Evolutionary conservation across 1,140 invertebrate species (phyloP).

Genomic region (Telenomus remus): DNA sequence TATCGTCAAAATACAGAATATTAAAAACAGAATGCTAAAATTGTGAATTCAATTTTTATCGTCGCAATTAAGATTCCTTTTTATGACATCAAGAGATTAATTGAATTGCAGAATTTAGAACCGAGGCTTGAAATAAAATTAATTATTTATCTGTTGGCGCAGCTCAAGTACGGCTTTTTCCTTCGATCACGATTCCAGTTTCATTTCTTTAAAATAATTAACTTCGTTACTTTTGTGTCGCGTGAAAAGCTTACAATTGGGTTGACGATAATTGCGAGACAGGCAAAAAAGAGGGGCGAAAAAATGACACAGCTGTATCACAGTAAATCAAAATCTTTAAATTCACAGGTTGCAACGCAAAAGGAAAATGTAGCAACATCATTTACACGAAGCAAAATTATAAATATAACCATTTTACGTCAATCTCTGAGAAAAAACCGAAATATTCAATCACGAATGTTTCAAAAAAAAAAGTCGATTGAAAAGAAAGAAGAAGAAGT

Average conservation of each 20-base stretch:
- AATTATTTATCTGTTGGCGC: neutral
- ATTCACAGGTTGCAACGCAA: neutral
- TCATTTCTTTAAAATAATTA: slow-evolving; percentile 25
- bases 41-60: neutral
- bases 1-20: neutral
- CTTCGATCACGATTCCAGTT: slow-evolving; percentile 21
- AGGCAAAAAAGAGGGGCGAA: neutral
- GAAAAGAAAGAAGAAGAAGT: too few relatives aligned
- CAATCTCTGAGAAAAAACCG: too few relatives aligned
- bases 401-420: too few relatives aligned
- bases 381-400: too few relatives aligned
- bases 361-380: neutral
- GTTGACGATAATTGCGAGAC: slow-evolving; percentile 8
- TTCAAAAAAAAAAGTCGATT: neutral
- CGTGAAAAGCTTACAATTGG: slow-evolving; percentile 19
- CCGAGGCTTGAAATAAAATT: too few relatives aligned
- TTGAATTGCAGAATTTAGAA: too few relatives aligned
- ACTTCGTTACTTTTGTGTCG: slow-evolving; percentile 15
- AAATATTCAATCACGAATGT: neutral
- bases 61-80: too few relatives aligned
- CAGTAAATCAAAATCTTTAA: slow-evolving; percentile 16
- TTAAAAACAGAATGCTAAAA: neutral
- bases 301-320: slow-evolving; percentile 3
- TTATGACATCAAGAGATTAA: too few relatives aligned
- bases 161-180: slow-evolving; percentile 11